Evolutionary conservation across 2,888 invertebrate species (phyloP), one percentile per base, ranked within the genome.

Genomic region (Amphipyra tragopoginis): DNA sequence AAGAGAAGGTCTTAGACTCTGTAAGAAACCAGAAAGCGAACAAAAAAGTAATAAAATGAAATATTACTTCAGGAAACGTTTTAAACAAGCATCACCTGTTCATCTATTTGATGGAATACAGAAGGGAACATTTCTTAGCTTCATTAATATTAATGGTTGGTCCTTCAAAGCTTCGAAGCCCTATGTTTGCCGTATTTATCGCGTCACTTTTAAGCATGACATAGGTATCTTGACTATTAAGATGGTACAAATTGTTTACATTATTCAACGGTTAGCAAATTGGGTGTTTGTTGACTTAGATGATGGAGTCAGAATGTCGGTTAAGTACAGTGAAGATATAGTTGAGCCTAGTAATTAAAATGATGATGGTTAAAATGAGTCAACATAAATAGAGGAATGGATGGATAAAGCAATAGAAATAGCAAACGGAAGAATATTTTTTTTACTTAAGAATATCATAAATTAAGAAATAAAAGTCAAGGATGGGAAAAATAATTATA

Each of bases 101-200:
- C 45, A 26, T 15, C 10, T 54, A 50, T 77, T 72, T 66, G 59
- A 67, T 58, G 62, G 56, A 65, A 81, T 52, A 69, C 61, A 64
- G 54, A 65, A 49, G 38, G 59, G 54, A 66, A 65, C 34, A 52
- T 63, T 80, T 57, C 71, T 58, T 54, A 34, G 53, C 72, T 54
- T 73, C 71, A 71, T 75, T 69, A 72, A 80, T 78, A 78, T 78
- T 74, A 74, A 78, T 78, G 75, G 48, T 47, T 44, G 53, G 63
- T 56, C 53, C 67, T 52, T 68, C 50, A 58, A 77, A 66, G 77
- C 70, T 55, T 55, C 52, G 40, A 53, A 63, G 53, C 75, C 72
- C 53, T 66, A 58, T 63, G 57, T 70, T 65, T 64, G 65, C 48
- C 62, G 61, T 62, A 72, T 72, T 79, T 71, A 78, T 65, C 64